Base-by-base conservation (phyloP, 2,797 vertebrate species). In the Tapera naevia region DNA sequence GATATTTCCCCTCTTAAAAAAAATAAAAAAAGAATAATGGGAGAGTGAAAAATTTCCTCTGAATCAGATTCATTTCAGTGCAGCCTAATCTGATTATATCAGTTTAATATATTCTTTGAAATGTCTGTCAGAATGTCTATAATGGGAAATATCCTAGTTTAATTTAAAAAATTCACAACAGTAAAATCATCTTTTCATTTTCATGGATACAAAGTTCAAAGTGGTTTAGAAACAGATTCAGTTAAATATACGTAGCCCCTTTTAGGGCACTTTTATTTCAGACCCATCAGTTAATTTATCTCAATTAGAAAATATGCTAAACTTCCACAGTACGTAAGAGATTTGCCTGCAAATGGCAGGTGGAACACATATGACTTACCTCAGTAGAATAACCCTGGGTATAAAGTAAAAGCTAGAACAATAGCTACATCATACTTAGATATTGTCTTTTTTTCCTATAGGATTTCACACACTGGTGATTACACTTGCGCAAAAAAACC, bases 131-230 rank as follows among this genome's bases (percentile, higher is more conserved):
- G n/a, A 58, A 88, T 61, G 11, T 79, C 41, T 80, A 48, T 61
- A 92, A 80, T 19, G 41, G 45, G 17, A 71, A 33, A 89, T 43
- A 57, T 1, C 9, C 21, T 56, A 30, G 43, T 72, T 91, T 72
- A 76, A 80, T 86, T 89, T 91, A 41, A 71, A 95, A 93, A 91
- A 91, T 37, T 89, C 21, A 45, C 83, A 32, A 16, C 62, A 60
- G 39, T 75, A 87, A 91, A 94, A 79, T 92, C 43, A 50, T 51
- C 9, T 51, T 51, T 25, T 8, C 50, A 27, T 51, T 51, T 51
- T 51, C 50, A 28, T 51, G 25, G 14, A 51, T 28, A 32, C 50
- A 61, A 58, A 82, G 21, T 54, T 88, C 89, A 74, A 90, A 64
- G n/a, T 41, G 17, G 10, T 92, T 86, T 70, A 66, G 64, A 71